Evolutionary conservation across 1,140 invertebrate species (phyloP), one percentile per base, ranked within the genome.

Genomic region (Hirudo medicinalis): DNA sequence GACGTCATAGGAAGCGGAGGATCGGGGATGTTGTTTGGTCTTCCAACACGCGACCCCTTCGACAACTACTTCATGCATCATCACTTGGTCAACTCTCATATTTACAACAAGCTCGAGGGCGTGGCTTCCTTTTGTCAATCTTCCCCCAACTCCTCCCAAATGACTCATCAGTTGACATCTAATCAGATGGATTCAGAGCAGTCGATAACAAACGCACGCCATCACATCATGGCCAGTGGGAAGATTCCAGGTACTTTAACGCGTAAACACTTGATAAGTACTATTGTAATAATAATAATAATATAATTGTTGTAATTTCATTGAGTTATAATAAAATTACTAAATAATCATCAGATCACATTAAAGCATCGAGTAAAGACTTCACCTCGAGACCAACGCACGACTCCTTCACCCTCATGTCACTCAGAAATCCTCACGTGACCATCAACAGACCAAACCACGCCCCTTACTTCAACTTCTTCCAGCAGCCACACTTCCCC

Each of bases 61-160:
- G 57, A 63, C 57, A 63, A 63, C 57, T 63, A 63, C 57, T 63
- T 63, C 57, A 22, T 63, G 22, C 57, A 63, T 63, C 57, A 63
- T 63, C 57, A 63, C 29, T 25, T 63, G 57, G 22, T 63, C 57
- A 22, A 63, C 22, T 25, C 22, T 25, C 57, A 63, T 63, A 25
- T 63, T 25, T 63, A 25, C 57, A 63, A 63, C 57, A 63, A 63
- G 29, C 57, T 63, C 22, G 57, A 63, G 29, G 57, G 57, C 57
- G 57, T 22, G 22, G 22, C 57, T 32, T 25, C 57, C 22, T 63
- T 63, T 15, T 25, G 57, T 63, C 57, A 63, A 63, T 63, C 57
- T 25, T 25, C 22, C 13, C 22, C 29, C 1, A 63, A 63, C 57
- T 63, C 57, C 57, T 22, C 57, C 57, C 29, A 63, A 13, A 49